phyloP scores from a whole-genome alignment of 2,888 invertebrate genomes.

The Podotricha telesiphe region DNA sequence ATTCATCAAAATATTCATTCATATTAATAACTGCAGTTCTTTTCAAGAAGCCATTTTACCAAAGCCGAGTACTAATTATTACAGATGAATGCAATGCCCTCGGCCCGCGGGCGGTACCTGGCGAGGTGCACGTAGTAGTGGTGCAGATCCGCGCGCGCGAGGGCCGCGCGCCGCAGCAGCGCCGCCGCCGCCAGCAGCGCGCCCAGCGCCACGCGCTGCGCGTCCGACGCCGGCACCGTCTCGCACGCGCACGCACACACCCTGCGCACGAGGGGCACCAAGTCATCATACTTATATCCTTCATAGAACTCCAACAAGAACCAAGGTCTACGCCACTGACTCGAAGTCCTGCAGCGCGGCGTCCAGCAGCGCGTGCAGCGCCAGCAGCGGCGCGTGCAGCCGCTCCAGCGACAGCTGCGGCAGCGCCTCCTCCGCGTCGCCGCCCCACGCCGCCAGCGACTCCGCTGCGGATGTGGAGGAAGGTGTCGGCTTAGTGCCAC shows the following conservation, averaged over 20 bases:
- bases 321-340: too few species aligned
- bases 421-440: slow-evolving; percentile 41
- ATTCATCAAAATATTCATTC: too few species aligned
- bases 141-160: slow-evolving; percentile 87
- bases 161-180: slow-evolving; percentile 84
- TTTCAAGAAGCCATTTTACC: too few species aligned
- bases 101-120: too few species aligned
- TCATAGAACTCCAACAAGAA: too few species aligned
- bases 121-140: slow-evolving; percentile 87
- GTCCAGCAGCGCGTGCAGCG: slow-evolving; percentile 53
- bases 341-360: slow-evolving; percentile 51
- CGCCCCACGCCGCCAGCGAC: slow-evolving; percentile 51
- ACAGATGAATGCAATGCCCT: too few species aligned
- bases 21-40: too few species aligned
- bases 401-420: slow-evolving; percentile 50
- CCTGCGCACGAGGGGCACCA: slow-evolving; percentile 59
- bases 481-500: too few species aligned
- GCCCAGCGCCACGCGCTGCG: slow-evolving; percentile 84
- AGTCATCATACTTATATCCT: too few species aligned
- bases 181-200: slow-evolving; percentile 90
- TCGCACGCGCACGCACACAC: slow-evolving; percentile 84
- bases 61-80: too few species aligned
- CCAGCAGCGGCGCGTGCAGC: slow-evolving; percentile 48
- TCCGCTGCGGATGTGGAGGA: slow-evolving; percentile 54
- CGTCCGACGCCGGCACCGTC: slow-evolving; percentile 83